A percentile compares a stretch with the other conserved stretches of the same genome.
These are phyloP conservation scores for Grapholita molesta DNA, from an alignment of 1,140 invertebrate genomes.

Conservation along the genomic window DNA sequence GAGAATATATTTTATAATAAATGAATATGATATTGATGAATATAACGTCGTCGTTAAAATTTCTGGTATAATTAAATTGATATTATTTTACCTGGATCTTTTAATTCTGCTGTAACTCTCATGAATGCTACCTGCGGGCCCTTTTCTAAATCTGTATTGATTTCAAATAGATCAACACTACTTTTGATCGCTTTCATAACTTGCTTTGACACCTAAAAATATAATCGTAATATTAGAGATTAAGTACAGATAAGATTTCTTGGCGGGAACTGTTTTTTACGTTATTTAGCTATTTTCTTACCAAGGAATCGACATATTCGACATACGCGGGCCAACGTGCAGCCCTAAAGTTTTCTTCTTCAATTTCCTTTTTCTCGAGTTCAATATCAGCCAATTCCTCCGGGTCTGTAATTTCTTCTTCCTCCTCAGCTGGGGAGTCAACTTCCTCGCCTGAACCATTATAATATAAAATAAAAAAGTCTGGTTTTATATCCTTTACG, in stretches of 20 bases:
- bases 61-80: too few relatives aligned
- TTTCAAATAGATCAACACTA: constrained; percentile 67
- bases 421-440: constrained; percentile 61
- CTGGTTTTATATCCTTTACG: too few relatives aligned
- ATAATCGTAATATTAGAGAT: neutral
- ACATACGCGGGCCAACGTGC: constrained; percentile 71
- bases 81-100: constrained; percentile 59
- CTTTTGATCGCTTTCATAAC: constrained; percentile 66
- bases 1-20: neutral
- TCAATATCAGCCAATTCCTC: constrained; percentile 69
- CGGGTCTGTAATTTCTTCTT: constrained; percentile 53
- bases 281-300: constrained; percentile 25
- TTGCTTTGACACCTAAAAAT: constrained; percentile 57
- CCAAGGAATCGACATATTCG: constrained; percentile 65
- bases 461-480: too few relatives aligned
- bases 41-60: too few relatives aligned
- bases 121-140: constrained; percentile 67
- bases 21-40: too few relatives aligned
- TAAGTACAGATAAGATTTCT: too few relatives aligned
- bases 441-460: constrained; percentile 55
- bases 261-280: too few relatives aligned
- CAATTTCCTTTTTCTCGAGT: constrained; percentile 54
- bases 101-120: constrained; percentile 64
- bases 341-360: constrained; percentile 56
- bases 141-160: constrained; percentile 62